Base-by-base conservation (phyloP, 2,797 vertebrate genomes). In the Borostomias antarcticus region DNA sequence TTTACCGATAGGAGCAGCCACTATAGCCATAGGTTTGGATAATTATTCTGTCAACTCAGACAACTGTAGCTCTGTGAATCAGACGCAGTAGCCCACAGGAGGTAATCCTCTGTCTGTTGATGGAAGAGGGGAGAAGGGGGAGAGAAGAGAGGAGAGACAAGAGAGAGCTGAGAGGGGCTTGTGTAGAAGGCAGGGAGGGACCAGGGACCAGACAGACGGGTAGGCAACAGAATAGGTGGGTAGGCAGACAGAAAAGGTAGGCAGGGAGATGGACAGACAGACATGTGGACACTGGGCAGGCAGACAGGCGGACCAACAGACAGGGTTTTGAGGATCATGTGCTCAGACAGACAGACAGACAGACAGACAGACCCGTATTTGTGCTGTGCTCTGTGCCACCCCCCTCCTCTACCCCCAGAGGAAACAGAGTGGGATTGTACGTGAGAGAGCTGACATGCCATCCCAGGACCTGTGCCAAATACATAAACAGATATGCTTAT, bases 251-350 rank as follows among this genome's bases (percentile, higher is more conserved):
- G 47, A 8, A 11, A 11, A 1, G 35, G 35, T 7, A 11, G 35
- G 6, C n/a, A 9, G 19, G 15, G 17, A 8, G 47, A 3, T 7
- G 6, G 19, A 6, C 17, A 1, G 48, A 25, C 21, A 8, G 21
- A 10, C 19, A 25, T 7, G 35, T 11, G 13, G 48, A 25, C 19
- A 51, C n/a, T n/a, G 35, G 48, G 21, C 19, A 11, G 19, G 19
- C 48, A 51, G 48, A 25, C 19, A 25, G 48, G 21, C 48, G 10
- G 48, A 25, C 19, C 19, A 7, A 11, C 21, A 11, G 57, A 40
- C 58, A 50, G 52, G 33, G 64, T 40, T 68, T 28, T 72, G 69
- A 65, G 56, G 63, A 72, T 72, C 71, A 78, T 65, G 76, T 67
- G 64, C 50, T 56, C n/a, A 5, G 59, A 58, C 56, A 26, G 47